phyloP scores from a whole-genome alignment of 2,797 vertebrate genomes.

The Sebastes baramenuke region DNA sequence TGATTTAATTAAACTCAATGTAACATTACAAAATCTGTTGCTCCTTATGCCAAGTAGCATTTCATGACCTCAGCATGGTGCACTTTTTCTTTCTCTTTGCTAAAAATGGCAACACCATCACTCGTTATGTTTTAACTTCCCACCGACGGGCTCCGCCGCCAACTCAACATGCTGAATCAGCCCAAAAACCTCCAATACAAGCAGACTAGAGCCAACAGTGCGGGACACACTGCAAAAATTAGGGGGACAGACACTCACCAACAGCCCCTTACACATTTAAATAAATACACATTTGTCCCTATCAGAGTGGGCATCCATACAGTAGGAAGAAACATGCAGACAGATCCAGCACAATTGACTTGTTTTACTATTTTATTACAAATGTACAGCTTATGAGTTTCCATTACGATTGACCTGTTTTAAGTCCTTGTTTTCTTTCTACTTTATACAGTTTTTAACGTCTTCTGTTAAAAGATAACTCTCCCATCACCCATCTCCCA shows the following conservation, averaged over 20 bases:
- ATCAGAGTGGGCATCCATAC: background rate
- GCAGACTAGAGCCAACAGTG: too few species aligned
- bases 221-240: too few species aligned
- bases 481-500: conserved; percentile 79
- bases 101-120: background rate
- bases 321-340: background rate
- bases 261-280: background rate
- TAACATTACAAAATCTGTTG: background rate
- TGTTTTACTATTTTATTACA: conserved; percentile 87
- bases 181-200: too few species aligned
- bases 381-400: conserved; percentile 89
- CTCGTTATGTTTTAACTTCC: background rate
- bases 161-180: too few species aligned
- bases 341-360: conserved; percentile 45
- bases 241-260: accelerated
- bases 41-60: background rate
- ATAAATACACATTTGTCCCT: background rate
- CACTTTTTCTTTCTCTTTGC: background rate
- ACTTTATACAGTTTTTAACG: conserved; percentile 81
- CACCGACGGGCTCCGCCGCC: too few species aligned
- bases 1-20: background rate
- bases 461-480: conserved; percentile 77
- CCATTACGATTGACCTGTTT: conserved; percentile 81
- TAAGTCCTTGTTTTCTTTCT: conserved; percentile 77
- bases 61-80: background rate